Evolutionary conservation across 2,113 vertebrate genomes (phyloP), one percentile per base, ranked within the genome.

Genomic region (Gymnocephalus cernua): DNA sequence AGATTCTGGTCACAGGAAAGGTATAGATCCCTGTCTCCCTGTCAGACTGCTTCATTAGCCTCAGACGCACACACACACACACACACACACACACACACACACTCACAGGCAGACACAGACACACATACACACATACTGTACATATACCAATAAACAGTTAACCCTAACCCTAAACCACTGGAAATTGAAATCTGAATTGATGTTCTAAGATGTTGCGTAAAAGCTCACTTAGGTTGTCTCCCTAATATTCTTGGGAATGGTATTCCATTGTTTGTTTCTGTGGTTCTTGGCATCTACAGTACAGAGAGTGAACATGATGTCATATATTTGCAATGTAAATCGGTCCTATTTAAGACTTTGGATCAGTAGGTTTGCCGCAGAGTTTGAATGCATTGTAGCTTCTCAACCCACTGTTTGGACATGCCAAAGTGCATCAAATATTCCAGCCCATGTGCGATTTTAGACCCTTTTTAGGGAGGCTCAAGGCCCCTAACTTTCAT

Each of bases 41-140:
- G 84, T 89, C 87, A 90, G 70, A 67, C 53, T 65, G 81, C 65
- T 66, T 88, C 87, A 88, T 90, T 92, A 88, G 61, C 21, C 59
- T 57, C 53, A 69, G 10, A 64, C 45, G 54, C 29, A 53, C 48
- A 66, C 44, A 56, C 18, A 12, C 57, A 35, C 63, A 53, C 25
- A 74, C 54, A 72, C 56, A 73, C 59, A 74, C 45, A 14, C 27
- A 11, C 23, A 58, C 56, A 72, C 41, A 54, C 29, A 65, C 27
- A 58, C 18, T 44, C 32, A 50, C 21, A 32, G 5, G 8, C 25
- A 18, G 0, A 69, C 0, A 48, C 13, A 74, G 4, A 2, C 41
- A 51, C n/a, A 45, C 0, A 1, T 16, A 50, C 25, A 51, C 3
- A 47, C 2, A 29, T 29, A 29, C 4, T 58, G 4, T 32, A 69